A percentile compares a stretch with the other conserved stretches of the same genome.
Evolutionary conservation across 2,888 invertebrate genomes (phyloP).

Genomic region (Cheilosia impressa): DNA sequence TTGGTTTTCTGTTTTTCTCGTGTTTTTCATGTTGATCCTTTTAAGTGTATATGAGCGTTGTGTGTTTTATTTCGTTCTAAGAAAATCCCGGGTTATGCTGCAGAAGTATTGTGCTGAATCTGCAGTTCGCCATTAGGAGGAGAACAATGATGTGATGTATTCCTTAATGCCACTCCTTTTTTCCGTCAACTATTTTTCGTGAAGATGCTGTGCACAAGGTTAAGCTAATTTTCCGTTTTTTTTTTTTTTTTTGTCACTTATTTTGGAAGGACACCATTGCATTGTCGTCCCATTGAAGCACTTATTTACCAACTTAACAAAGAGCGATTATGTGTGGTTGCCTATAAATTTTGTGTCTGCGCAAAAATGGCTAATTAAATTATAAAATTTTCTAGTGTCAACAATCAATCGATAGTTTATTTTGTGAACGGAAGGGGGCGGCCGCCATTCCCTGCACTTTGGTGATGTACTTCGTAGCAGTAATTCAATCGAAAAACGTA

Average conservation of each 20-base stretch:
- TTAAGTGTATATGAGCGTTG: conserved; percentile 33
- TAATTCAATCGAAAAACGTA: conserved; percentile 68
- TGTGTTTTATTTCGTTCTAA: conserved; percentile 10
- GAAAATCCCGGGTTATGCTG: conserved; percentile 13
- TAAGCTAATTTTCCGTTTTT: conserved; percentile 50
- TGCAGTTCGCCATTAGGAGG: conserved; percentile 16
- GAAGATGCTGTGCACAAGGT: conserved; percentile 46
- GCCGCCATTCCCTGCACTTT: conserved; percentile 3
- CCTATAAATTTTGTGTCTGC: neutral
- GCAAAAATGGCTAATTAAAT: conserved; percentile 52
- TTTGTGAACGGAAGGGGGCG: neutral
- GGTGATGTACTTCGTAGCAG: conserved; percentile 55
- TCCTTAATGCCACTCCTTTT: conserved; percentile 65
- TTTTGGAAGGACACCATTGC: neutral
- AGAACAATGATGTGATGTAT: conserved; percentile 6
- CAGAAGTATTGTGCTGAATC: conserved; percentile 37
- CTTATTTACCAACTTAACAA: conserved; percentile 25
- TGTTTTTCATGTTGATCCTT: conserved; percentile 21
- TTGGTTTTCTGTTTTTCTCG: neutral
- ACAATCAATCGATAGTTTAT: conserved; percentile 31
- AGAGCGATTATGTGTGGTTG: neutral
- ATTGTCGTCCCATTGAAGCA: neutral
- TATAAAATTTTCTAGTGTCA: conserved; percentile 45
- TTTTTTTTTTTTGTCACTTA: neutral
- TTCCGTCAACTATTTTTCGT: neutral